A percentile compares a stretch with the other conserved stretches of the same genome.
phyloP scores from a whole-genome alignment of 2,888 invertebrate genomes.

The Drosophila borealis region DNA sequence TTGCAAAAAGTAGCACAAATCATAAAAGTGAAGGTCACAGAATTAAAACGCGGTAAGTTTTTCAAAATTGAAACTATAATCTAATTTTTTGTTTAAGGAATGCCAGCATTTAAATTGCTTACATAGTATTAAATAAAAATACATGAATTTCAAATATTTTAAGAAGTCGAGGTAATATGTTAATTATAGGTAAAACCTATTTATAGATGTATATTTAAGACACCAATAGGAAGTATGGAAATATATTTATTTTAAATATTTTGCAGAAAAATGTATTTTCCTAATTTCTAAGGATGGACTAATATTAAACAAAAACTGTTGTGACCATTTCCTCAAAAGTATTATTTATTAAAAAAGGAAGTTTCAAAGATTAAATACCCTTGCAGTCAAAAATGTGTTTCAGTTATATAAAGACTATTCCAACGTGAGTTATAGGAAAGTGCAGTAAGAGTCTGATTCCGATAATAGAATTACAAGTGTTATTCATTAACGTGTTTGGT shows the following conservation, averaged over 20 bases:
- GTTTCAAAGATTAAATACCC: no score
- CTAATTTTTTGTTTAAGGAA: not conserved
- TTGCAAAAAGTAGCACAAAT: constrained; percentile 49
- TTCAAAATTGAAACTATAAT: not conserved
- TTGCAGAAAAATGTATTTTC: not conserved
- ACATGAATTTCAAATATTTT: not conserved
- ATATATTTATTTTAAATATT: not conserved
- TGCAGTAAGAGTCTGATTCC: no score
- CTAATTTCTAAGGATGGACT: not conserved
- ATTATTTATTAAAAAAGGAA: not conserved
- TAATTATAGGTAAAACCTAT: not conserved
- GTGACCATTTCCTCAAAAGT: not conserved
- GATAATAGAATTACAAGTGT: no score
- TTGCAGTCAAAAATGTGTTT: no score
- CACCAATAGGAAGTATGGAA: not conserved
- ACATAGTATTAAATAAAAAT: constrained; percentile 1
- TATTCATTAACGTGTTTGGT: no score
- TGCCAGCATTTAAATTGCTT: constrained; percentile 1
- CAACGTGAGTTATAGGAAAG: no score
- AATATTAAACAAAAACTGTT: not conserved
- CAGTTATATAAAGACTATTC: no score
- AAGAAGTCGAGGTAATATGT: not conserved
- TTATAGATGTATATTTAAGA: no score
- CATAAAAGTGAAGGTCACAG: constrained; percentile 47
- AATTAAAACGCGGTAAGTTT: constrained; percentile 43